Percentiles rank a stretch among this genome's conserved stretches.
These are phyloP conservation scores for Eubucco bourcierii DNA, from an alignment of 2,113 vertebrate genomes.

Conservation along the genomic window DNA sequence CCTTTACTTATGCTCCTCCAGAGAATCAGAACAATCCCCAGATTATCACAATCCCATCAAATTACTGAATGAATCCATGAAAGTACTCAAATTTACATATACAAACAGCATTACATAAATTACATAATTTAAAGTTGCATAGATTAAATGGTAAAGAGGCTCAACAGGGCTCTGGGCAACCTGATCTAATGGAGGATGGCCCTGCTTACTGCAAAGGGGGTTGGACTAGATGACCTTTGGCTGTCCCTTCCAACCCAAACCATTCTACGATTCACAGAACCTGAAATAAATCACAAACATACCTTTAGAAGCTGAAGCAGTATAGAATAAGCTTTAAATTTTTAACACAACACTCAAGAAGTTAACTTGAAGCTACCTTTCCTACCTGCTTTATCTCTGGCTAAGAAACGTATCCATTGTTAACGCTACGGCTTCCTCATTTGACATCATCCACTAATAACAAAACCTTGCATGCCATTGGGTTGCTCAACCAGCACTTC, in stretches of 20 bases:
- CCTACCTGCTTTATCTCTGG: not conserved
- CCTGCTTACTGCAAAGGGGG: too few relatives aligned
- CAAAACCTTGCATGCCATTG: not conserved
- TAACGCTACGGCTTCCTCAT: not conserved
- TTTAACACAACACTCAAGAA: not conserved
- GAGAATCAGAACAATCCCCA: not conserved
- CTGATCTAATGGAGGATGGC: too few relatives aligned
- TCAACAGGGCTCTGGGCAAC: too few relatives aligned
- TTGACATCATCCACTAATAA: not conserved
- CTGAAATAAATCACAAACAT: not conserved
- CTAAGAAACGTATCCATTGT: not conserved
- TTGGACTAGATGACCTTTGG: too few relatives aligned
- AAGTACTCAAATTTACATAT: not conserved
- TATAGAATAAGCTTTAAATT: not conserved
- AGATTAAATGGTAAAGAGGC: not conserved
- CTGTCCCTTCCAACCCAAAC: too few relatives aligned
- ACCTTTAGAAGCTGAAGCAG: not conserved
- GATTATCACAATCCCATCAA: not conserved
- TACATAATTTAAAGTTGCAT: not conserved
- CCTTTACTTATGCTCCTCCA: not conserved
- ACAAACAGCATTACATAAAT: not conserved
- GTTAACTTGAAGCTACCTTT: too few relatives aligned
- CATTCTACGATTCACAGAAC: not conserved
- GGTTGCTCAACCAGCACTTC: not conserved
- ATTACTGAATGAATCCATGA: not conserved